These are phyloP conservation scores for Brachylomia viminalis DNA, from an alignment of 2,888 invertebrate genomes.

Conservation along the genomic window DNA sequence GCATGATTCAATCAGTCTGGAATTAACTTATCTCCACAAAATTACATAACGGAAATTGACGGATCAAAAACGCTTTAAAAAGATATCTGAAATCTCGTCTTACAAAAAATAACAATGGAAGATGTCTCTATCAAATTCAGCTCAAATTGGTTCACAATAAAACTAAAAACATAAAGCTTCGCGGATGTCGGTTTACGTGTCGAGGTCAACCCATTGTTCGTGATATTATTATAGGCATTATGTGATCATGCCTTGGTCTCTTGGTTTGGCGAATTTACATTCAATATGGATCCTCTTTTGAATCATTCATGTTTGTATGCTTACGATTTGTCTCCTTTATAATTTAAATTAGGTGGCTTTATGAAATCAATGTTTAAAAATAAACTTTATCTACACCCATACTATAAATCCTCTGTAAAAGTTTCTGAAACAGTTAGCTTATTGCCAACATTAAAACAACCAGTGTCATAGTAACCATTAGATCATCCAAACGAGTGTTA, in stretches of 20 bases:
- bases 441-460: no score
- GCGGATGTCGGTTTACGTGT: conserved; percentile 71
- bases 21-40: conserved; percentile 9
- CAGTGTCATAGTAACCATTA: no score
- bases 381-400: no score
- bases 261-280: conserved; percentile 47
- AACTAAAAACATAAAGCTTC: conserved; percentile 63
- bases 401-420: no score
- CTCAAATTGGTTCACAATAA: conserved; percentile 61
- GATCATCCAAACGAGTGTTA: no score
- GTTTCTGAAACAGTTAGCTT: no score
- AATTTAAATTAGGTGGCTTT: neutral
- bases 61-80: conserved; percentile 31
- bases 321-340: conserved; percentile 18
- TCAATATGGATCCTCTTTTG: conserved; percentile 43
- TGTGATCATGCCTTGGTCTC: conserved; percentile 49
- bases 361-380: neutral
- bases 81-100: conserved; percentile 32
- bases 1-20: neutral
- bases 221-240: conserved; percentile 53
- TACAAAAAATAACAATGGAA: conserved; percentile 56
- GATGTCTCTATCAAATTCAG: conserved; percentile 58
- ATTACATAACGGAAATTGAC: conserved; percentile 18
- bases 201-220: conserved; percentile 70
- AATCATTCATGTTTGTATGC: conserved; percentile 44